Conservation (phyloP, 2,113 vertebrate species). For the Nothoprocta perdicaria region DNA sequence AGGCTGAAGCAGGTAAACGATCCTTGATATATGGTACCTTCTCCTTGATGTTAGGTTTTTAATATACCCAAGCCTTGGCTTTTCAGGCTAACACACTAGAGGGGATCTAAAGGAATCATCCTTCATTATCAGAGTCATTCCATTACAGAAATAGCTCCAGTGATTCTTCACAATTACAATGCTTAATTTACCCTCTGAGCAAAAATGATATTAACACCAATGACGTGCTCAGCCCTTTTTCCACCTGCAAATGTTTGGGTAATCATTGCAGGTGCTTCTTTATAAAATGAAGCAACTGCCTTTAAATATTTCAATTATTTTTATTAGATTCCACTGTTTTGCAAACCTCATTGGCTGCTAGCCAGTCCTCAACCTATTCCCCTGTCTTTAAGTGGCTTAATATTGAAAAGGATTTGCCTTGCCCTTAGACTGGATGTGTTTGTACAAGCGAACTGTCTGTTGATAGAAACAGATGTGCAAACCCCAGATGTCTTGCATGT, state of each 20-base stretch:
- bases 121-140: conserved; percentile 62
- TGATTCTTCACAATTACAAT: conserved; percentile 58
- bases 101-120: conserved; percentile 39
- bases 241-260: conserved; percentile 66
- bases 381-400: conserved; percentile 55
- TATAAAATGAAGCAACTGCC: conserved; percentile 61
- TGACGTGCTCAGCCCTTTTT: conserved; percentile 65
- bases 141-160: conserved; percentile 42
- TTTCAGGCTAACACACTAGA: not conserved
- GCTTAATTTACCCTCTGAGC: conserved; percentile 68
- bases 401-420: conserved; percentile 30
- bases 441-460: conserved; percentile 37
- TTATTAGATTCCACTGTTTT: conserved; percentile 68
- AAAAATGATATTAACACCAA: conserved; percentile 54
- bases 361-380: conserved; percentile 53
- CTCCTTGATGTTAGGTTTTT: not conserved
- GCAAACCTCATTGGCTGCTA: conserved; percentile 68
- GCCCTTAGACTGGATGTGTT: conserved; percentile 56
- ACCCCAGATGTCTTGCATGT: not conserved
- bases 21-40: not conserved
- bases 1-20: conserved; percentile 13
- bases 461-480: conserved; percentile 52
- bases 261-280: conserved; percentile 71
- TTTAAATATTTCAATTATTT: conserved; percentile 74
- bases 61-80: not conserved